These are phyloP conservation scores for Elephas maximus DNA, from an alignment of 2,113 vertebrate species.

Conservation along the genomic window DNA sequence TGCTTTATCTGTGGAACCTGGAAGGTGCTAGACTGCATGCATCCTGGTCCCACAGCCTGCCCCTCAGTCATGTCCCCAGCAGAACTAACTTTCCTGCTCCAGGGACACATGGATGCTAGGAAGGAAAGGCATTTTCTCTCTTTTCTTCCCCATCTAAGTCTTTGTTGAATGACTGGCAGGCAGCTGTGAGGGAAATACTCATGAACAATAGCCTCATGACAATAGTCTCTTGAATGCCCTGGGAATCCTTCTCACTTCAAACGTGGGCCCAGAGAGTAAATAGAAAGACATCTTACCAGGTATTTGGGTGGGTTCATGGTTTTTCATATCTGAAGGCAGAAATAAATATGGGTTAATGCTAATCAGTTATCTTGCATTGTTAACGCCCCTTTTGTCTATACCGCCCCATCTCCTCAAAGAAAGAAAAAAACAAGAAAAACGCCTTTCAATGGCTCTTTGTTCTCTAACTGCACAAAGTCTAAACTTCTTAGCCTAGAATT, in stretches of 20 bases:
- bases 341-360: constrained; percentile 26
- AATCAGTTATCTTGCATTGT: not conserved
- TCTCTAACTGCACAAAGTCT: not conserved
- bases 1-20: not conserved
- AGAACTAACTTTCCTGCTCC: not conserved
- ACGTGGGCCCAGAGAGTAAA: not conserved
- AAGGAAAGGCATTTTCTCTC: not conserved
- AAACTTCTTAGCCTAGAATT: not conserved
- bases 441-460: not conserved
- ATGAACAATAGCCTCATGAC: not conserved
- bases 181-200: not conserved
- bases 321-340: constrained; percentile 61
- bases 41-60: not conserved
- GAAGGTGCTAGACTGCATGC: not conserved
- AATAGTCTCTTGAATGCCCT: not conserved
- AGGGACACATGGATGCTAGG: not conserved
- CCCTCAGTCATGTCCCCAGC: not conserved
- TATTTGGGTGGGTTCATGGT: constrained; percentile 30
- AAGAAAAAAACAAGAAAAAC: not conserved
- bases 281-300: constrained; percentile 74
- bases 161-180: not conserved
- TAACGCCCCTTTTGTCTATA: not conserved
- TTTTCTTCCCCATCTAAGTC: not conserved
- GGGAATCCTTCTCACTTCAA: not conserved
- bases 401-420: not conserved